Percentiles rank a stretch among this genome's conserved stretches.
These are phyloP conservation scores for Nyleta sp. DNA, from an alignment of 2,888 invertebrate genomes.

Conservation along the genomic window DNA sequence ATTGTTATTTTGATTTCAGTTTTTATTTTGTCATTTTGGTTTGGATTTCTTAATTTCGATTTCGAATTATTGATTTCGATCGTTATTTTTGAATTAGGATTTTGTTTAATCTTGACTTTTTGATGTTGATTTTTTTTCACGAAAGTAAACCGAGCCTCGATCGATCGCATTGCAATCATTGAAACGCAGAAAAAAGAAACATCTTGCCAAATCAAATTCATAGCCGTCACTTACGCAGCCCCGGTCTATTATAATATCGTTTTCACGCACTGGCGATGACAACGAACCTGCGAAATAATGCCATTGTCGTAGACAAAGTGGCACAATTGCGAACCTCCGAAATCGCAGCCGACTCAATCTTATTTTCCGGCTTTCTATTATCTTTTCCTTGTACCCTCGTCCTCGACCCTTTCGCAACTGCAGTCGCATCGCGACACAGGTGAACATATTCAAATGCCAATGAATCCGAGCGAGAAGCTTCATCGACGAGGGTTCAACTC, in stretches of 20 bases:
- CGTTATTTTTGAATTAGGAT: too few species aligned
- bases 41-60: too few species aligned
- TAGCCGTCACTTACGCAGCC: slow-evolving; percentile 36
- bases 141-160: too few species aligned
- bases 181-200: slow-evolving; percentile 10
- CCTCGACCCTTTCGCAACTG: slow-evolving; percentile 53
- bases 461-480: slow-evolving; percentile 72
- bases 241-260: slow-evolving; percentile 53
- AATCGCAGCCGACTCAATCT: slow-evolving; percentile 60
- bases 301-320: slow-evolving; percentile 52
- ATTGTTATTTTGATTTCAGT: too few species aligned
- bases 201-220: slow-evolving; percentile 44
- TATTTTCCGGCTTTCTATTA: slow-evolving; percentile 65
- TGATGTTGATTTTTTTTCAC: too few species aligned
- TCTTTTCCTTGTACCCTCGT: slow-evolving; percentile 60
- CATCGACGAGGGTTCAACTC: slow-evolving; percentile 72
- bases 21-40: too few species aligned
- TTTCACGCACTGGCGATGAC: slow-evolving; percentile 60
- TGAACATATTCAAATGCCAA: slow-evolving; percentile 80
- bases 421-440: slow-evolving; percentile 70
- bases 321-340: slow-evolving; percentile 55
- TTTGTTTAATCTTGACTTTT: too few species aligned
- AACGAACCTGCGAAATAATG: slow-evolving; percentile 62
- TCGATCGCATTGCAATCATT: too few species aligned
- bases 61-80: too few species aligned